Base-by-base conservation (phyloP, 2,797 vertebrate genomes). In the Alcedo atthis region DNA sequence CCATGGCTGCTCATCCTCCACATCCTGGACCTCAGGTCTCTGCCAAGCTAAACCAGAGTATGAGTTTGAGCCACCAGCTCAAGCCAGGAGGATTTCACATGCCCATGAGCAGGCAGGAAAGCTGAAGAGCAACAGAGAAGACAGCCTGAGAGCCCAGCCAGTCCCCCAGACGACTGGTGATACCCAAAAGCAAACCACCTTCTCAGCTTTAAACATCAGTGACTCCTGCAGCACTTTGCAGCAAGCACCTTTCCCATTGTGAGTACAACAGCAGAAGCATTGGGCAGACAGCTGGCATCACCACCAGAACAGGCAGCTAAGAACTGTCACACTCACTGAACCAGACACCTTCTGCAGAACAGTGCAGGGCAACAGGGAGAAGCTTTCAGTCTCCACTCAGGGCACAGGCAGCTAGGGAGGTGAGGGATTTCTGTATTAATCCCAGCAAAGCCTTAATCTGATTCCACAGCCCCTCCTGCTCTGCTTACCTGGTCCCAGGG, bases 51-150 rank as follows among this genome's bases (percentile, higher is more conserved):
- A 18, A 80, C 2, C 42, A 33, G 49, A 40, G 42, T 28, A 42
- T n/a, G 37, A 40, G 15, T 15, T 15, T 33, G 32, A 33, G 37
- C 58, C 24, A 2, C 26, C 62, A 62, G 54, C 82, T 69, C 85
- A 2, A 0, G 45, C 2, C 32, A 49, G 55, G 42, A 46, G 71
- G 53, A 16, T 54, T 85, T 46, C 4, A 20, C 33, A 30, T 0
- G 33, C 45, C 10, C 17, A 13, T 16, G 33, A 71, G 82, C 51
- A 83, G 46, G 57, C 73, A 42, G 6, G 37, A 32, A 87, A 28
- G 54, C 0, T 37, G 71, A 42, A 45, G 45, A 37, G 43, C 3
- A 37, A 32, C 62, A 79, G 63, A 63, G 68, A 12, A 71, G 48
- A 26, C 40, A 33, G n/a, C 17, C 43, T 35, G 45, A 18, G 3